phyloP scores from a whole-genome alignment of 2,888 invertebrate genomes.

The Sicus ferrugineus region DNA sequence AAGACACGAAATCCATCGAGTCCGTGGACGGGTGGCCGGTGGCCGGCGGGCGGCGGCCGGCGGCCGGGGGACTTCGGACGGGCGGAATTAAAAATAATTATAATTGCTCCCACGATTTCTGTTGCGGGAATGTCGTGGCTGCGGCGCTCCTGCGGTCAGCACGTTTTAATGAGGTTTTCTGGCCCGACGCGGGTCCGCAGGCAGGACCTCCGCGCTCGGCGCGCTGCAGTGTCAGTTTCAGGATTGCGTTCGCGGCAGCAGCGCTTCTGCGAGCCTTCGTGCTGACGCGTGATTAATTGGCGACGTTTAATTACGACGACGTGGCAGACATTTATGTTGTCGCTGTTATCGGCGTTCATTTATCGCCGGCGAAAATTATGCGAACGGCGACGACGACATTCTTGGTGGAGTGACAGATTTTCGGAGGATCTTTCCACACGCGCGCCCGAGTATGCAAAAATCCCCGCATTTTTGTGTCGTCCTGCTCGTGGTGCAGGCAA shows the following conservation, averaged over 20 bases:
- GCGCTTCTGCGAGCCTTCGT: constrained; percentile 33
- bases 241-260: constrained; percentile 34
- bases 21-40: not conserved
- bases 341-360: constrained; percentile 60
- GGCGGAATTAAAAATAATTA: constrained; percentile 59
- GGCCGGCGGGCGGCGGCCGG: not conserved
- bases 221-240: constrained; percentile 46
- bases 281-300: constrained; percentile 64
- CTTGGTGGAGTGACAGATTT: constrained; percentile 18
- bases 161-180: constrained; percentile 46
- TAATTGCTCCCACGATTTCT: constrained; percentile 65
- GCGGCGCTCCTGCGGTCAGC: constrained; percentile 34
- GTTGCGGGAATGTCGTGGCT: constrained; percentile 40
- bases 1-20: constrained; percentile 8
- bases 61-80: constrained; percentile 10
- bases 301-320: constrained; percentile 62
- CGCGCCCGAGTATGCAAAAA: not conserved
- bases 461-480: not conserved
- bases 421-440: not conserved
- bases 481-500: not conserved
- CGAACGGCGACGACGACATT: constrained; percentile 41
- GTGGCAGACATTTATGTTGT: constrained; percentile 51
- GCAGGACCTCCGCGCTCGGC: constrained; percentile 18
- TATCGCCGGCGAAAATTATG: constrained; percentile 62
- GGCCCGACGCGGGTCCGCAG: constrained; percentile 31